Evolutionary conservation across 2,797 vertebrate genomes (phyloP).

Genomic region (Malurus leucopterus): DNA sequence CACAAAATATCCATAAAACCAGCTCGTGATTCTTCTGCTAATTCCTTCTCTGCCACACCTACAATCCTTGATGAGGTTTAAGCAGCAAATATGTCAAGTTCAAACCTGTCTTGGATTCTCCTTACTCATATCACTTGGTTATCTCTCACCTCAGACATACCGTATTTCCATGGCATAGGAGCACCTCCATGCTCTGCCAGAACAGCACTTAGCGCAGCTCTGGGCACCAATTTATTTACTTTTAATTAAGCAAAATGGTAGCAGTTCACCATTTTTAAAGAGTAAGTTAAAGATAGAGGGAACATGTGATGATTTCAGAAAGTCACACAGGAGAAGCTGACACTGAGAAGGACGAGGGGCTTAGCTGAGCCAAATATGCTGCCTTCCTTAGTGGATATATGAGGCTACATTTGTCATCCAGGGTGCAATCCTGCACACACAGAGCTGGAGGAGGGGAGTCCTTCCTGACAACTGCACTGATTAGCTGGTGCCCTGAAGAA

Average conservation of each 20-base stretch:
- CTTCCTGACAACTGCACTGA: slow-evolving; percentile 48
- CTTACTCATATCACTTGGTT: neutral
- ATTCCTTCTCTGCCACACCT: slow-evolving; percentile 13
- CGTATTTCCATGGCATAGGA: rapidly evolving
- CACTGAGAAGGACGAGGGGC: neutral
- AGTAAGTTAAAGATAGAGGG: neutral
- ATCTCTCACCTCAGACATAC: neutral
- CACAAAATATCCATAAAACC: neutral
- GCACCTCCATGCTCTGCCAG: rapidly evolving
- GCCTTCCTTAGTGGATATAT: neutral
- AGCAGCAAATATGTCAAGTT: neutral
- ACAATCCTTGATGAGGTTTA: slow-evolving; percentile 6
- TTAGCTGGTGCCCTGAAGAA: slow-evolving; percentile 58
- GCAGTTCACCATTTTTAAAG: neutral
- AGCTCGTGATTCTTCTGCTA: neutral
- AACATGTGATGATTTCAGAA: neutral
- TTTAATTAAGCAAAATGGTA: neutral
- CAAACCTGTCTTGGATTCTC: neutral
- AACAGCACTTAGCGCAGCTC: neutral
- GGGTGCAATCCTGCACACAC: neutral
- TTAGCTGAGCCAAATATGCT: neutral
- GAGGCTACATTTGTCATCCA: slow-evolving; percentile 18
- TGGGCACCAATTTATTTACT: neutral
- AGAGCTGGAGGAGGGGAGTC: slow-evolving; percentile 34
- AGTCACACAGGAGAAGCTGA: neutral